Evolutionary conservation across 2,888 invertebrate species (phyloP).

Genomic region (Yponomeuta plumbellus): DNA sequence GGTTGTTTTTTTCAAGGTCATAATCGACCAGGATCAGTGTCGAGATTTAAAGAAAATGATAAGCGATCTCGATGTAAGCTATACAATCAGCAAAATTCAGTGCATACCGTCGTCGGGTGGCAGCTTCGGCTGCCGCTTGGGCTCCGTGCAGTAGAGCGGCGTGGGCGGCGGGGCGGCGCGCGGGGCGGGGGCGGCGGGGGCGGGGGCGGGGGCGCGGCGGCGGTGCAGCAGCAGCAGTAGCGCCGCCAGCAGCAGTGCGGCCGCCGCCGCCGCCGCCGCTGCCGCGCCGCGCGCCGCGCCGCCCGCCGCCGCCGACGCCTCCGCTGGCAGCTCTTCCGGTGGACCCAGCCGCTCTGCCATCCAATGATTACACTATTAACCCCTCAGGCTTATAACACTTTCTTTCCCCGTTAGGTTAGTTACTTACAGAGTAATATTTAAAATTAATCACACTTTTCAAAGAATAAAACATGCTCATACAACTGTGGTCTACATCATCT

Average conservation of each 20-base stretch:
- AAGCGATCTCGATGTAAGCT: too few relatives aligned
- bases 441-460: too few relatives aligned
- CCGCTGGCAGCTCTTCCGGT: slow-evolving; percentile 37
- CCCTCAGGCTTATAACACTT: too few relatives aligned
- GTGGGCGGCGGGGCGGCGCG: slow-evolving; percentile 22
- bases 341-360: slow-evolving; percentile 46
- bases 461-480: too few relatives aligned
- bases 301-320: slow-evolving; percentile 23
- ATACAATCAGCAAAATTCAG: slow-evolving; percentile 10
- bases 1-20: too few relatives aligned
- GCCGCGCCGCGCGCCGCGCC: slow-evolving; percentile 33
- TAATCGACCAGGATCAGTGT: too few relatives aligned
- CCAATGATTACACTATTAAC: too few relatives aligned
- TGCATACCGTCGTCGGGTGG: slow-evolving; percentile 39
- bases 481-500: too few relatives aligned
- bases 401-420: too few relatives aligned
- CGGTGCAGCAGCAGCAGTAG: slow-evolving; percentile 26
- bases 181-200: slow-evolving; percentile 21
- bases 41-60: too few relatives aligned
- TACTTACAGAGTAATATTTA: too few relatives aligned
- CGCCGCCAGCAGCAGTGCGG: slow-evolving; percentile 35
- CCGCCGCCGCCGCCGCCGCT: slow-evolving; percentile 37
- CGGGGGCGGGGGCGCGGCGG: slow-evolving; percentile 20
- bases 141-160: slow-evolving; percentile 47
- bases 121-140: slow-evolving; percentile 41